phyloP scores from a whole-genome alignment of 2,113 vertebrate genomes.

The Limnothrissa miodon region DNA sequence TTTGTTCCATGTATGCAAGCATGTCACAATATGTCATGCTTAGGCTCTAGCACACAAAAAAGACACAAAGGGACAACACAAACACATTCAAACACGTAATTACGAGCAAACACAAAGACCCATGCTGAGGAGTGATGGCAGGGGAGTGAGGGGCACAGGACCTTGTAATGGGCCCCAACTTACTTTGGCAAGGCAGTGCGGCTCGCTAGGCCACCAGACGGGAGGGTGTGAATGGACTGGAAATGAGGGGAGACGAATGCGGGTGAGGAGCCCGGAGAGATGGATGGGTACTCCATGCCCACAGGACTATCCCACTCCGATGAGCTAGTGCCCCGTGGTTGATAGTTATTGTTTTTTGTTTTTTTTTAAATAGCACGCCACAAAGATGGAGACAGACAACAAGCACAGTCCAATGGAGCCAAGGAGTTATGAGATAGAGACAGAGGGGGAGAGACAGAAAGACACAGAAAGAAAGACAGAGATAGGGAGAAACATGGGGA shows the following conservation, averaged over 20 bases:
- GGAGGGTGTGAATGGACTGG: conserved; percentile 69
- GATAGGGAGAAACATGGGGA: conserved; percentile 43
- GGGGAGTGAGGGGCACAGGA: neutral
- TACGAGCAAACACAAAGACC: conserved; percentile 26
- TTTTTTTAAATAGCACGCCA: neutral
- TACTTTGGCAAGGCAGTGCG: conserved; percentile 73
- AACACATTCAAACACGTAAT: neutral
- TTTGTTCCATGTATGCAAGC: neutral
- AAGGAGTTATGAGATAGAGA: conserved; percentile 44
- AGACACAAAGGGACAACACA: neutral
- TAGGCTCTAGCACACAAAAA: neutral
- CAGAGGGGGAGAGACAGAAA: conserved; percentile 42
- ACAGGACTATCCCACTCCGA: conserved; percentile 60
- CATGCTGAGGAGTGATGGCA: conserved; percentile 31
- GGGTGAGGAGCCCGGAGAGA: conserved; percentile 68
- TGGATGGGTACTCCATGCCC: conserved; percentile 64
- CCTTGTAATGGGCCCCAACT: conserved; percentile 64
- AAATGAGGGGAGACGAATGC: conserved; percentile 74
- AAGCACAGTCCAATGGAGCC: conserved; percentile 49
- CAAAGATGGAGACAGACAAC: conserved; percentile 51
- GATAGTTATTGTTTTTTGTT: neutral
- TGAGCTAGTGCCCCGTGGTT: conserved; percentile 55
- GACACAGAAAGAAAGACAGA: too few relatives aligned
- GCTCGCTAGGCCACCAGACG: conserved; percentile 69
- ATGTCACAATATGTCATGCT: neutral